phyloP scores from a whole-genome alignment of 2,113 vertebrate genomes.

The Mellivora capensis region DNA sequence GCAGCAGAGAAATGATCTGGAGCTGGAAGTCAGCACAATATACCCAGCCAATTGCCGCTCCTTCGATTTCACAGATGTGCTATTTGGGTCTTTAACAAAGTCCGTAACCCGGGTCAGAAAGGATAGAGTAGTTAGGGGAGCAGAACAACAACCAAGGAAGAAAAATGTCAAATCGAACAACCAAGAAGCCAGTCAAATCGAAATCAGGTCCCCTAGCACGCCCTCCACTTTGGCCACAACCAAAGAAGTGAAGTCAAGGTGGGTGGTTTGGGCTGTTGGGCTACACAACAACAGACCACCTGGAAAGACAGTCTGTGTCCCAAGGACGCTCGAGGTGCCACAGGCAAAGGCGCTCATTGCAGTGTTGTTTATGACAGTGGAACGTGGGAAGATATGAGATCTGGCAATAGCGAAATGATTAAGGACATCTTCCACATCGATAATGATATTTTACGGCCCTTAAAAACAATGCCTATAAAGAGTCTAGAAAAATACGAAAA shows the following conservation, averaged over 20 bases:
- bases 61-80: neutral
- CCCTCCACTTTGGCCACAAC: neutral
- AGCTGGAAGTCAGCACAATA: neutral
- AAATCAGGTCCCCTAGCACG: neutral
- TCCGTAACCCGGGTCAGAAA: neutral
- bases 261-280: neutral
- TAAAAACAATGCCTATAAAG: neutral
- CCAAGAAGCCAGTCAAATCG: neutral
- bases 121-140: neutral
- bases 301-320: neutral
- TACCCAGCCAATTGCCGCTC: neutral
- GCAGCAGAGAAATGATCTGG: neutral
- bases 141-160: neutral
- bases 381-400: neutral
- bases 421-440: neutral
- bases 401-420: neutral
- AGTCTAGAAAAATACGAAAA: neutral
- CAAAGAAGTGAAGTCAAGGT: neutral
- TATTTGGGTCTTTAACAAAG: neutral
- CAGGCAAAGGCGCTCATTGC: fast-evolving
- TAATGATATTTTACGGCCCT: neutral
- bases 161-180: neutral
- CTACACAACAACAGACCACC: neutral
- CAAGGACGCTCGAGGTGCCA: neutral
- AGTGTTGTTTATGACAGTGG: neutral